Conservation (phyloP, 2,113 vertebrate species). For the Tenrec ecaudatus region DNA sequence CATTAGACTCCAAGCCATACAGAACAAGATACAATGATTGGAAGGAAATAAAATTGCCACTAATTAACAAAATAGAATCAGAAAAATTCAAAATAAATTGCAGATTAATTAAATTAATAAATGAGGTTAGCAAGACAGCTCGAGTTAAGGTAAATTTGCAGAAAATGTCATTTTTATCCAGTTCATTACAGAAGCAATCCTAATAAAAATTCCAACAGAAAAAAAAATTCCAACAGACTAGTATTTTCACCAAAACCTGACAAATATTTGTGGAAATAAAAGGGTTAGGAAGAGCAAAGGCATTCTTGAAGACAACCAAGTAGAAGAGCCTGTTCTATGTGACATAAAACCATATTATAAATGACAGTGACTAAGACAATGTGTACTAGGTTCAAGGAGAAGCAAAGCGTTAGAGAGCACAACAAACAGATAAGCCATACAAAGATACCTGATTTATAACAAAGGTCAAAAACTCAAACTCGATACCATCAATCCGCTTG, state of each 20-base stretch:
- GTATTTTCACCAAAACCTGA: not conserved
- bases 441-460: not conserved
- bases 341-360: not conserved
- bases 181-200: not conserved
- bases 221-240: not conserved
- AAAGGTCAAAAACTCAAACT: not conserved
- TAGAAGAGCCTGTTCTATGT: not conserved
- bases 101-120: not conserved
- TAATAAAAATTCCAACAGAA: not conserved
- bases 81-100: slow-evolving; percentile 25
- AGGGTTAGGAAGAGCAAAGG: not conserved
- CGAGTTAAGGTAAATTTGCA: not conserved
- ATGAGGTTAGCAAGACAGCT: not conserved
- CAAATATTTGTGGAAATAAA: not conserved
- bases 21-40: not conserved
- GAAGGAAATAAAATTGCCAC: not conserved
- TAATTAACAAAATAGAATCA: not conserved
- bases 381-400: not conserved
- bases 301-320: not conserved
- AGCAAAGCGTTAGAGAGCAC: not conserved
- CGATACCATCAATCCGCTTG: no score
- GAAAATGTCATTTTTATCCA: slow-evolving; percentile 2
- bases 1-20: not conserved
- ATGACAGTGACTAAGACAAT: not conserved
- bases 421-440: not conserved